Base-by-base conservation (phyloP, 2,888 invertebrate species). In the Parelbella ahira region DNA sequence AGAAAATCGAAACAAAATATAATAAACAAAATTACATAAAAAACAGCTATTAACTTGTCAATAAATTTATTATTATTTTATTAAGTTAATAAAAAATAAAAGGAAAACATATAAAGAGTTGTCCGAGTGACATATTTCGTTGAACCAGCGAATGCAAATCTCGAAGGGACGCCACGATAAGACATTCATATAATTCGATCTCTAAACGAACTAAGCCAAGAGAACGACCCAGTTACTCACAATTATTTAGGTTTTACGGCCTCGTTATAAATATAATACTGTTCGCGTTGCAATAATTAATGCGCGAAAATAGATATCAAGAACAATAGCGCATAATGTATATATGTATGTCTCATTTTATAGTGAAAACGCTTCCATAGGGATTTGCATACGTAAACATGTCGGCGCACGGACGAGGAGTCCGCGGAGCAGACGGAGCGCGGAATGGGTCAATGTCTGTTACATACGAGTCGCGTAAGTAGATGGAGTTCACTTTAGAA, bases 401-500 rank as follows among this genome's bases (percentile, higher is more conserved):
- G 27, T 8, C 11, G 15, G 27, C 15, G n/a, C 10, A 28, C 21
- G n/a, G 15, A 42, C 21, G 18, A 15, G 42, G 34, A 42, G 18
- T 21, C 11, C 15, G 15, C 25, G 38, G 24, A 37, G 28, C 13
- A 28, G 37, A 38, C 15, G 4, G 33, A 23, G 37, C 15, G 28
- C 7, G 20, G 47, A 37, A 45, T 41, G 24, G 36, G 41, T 41
- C 30, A 41, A 37, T 33, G 41, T 41, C 28, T 25, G 13, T 54
- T 58, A 73, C 72, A 76, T 76, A 71, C 67, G 63, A 71, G 76
- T 67, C 45, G 59, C 41, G 45, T 49, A 43, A 15, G 34, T 28
- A 10, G 10, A 8, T 20, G 20, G 34, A 28, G 42, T 33, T 34
- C 28, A 28, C 12, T 34, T 57, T 59, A 62, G 63, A 60, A 62